These are phyloP conservation scores for Labroides dimidiatus DNA, from an alignment of 2,797 vertebrate species.

Conservation along the genomic window DNA sequence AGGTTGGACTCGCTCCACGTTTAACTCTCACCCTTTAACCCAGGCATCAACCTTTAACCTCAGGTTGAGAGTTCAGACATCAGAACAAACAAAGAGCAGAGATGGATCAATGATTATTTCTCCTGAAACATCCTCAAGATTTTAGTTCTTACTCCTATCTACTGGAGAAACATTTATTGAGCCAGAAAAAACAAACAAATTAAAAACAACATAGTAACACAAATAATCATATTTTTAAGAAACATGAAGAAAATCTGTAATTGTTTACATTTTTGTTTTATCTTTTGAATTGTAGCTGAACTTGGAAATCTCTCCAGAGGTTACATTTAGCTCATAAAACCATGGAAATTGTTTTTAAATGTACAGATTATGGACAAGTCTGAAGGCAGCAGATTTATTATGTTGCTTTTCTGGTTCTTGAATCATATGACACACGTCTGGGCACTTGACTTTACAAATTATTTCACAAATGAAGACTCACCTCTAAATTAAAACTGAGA, in stretches of 20 bases:
- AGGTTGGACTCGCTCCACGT: neutral
- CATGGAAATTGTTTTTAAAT: no score
- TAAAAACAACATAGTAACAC: neutral
- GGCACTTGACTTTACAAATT: no score
- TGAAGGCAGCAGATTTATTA: no score
- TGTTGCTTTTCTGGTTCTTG: no score
- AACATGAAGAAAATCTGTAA: no score
- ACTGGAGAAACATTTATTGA: neutral
- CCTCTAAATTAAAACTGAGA: no score
- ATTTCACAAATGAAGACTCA: no score
- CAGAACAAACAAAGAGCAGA: neutral
- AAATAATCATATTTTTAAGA: neutral
- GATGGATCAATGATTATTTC: neutral
- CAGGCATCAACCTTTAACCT: neutral
- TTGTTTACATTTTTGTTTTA: neutral
- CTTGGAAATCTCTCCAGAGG: neutral
- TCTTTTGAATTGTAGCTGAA: neutral
- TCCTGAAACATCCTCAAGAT: neutral
- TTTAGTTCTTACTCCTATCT: neutral
- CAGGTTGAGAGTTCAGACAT: constrained; percentile 6
- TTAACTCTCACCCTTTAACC: neutral
- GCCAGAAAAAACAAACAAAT: neutral
- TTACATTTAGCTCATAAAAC: no score
- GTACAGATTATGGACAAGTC: no score
- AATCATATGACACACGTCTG: no score